Conservation (phyloP, 2,113 vertebrate genomes). For the Lonchura striata region DNA sequence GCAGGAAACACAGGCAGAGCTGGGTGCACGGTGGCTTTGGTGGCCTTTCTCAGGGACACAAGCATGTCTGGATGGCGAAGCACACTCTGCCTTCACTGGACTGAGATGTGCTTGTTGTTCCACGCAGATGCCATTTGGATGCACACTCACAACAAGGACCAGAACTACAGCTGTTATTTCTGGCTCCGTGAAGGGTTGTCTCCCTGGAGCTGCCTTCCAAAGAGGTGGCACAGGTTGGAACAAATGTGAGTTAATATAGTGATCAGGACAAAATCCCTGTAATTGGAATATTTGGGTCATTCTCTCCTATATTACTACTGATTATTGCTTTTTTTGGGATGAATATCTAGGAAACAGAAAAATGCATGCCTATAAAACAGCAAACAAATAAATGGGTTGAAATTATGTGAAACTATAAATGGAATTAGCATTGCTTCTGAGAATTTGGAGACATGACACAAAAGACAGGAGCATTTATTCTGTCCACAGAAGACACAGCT, state of each 20-base stretch:
- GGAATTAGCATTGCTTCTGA: neutral
- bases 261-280: neutral
- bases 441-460: neutral
- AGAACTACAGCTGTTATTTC: neutral
- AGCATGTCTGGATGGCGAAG: neutral
- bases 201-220: neutral
- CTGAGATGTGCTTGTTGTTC: neutral
- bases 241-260: neutral
- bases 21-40: neutral
- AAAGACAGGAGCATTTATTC: neutral
- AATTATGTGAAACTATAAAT: neutral
- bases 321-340: neutral
- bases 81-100: neutral
- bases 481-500: neutral
- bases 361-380: neutral
- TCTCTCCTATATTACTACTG: neutral
- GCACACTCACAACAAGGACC: neutral
- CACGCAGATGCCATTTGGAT: neutral
- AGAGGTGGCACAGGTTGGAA: neutral
- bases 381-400: neutral
- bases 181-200: neutral
- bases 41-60: neutral
- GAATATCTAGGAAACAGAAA: neutral
- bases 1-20: neutral
- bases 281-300: neutral